Conservation (phyloP, 2,888 invertebrate genomes). For the Sepioteuthis lessoniana region DNA sequence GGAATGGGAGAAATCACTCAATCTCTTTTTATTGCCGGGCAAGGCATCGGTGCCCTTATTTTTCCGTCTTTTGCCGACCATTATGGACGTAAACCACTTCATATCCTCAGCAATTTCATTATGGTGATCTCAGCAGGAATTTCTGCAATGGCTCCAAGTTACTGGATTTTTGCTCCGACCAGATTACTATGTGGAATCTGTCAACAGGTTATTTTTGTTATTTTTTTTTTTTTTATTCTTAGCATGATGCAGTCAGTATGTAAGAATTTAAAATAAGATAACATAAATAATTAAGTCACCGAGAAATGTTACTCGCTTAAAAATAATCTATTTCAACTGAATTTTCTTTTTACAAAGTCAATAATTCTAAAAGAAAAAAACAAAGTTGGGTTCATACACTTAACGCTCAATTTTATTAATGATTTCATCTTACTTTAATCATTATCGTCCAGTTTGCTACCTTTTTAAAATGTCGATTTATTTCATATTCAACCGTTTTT, state of each 20-base stretch:
- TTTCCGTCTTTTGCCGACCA: slow-evolving; percentile 65
- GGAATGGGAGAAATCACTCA: slow-evolving; percentile 66
- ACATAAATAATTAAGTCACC: neutral
- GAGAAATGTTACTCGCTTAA: too few relatives aligned
- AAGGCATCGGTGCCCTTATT: slow-evolving; percentile 65
- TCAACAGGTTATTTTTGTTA: slow-evolving; percentile 53
- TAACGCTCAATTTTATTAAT: too few relatives aligned
- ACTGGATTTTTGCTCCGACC: slow-evolving; percentile 56
- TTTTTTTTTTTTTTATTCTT: neutral
- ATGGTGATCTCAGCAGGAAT: slow-evolving; percentile 53
- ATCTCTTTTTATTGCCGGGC: slow-evolving; percentile 64
- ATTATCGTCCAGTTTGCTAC: too few relatives aligned
- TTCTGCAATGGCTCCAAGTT: slow-evolving; percentile 56
- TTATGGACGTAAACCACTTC: slow-evolving; percentile 62
- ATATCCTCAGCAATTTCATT: slow-evolving; percentile 54
- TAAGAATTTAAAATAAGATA: neutral
- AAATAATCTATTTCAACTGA: too few relatives aligned
- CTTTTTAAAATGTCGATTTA: too few relatives aligned
- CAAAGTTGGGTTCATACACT: too few relatives aligned
- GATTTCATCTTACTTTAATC: too few relatives aligned
- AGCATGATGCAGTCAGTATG: too few relatives aligned
- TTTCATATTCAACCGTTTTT: too few relatives aligned
- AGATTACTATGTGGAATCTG: slow-evolving; percentile 58
- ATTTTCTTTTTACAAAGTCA: too few relatives aligned
- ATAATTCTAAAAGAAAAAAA: too few relatives aligned